Evolutionary conservation across 53 echinoderm and acorn worm genomes (phyloP), one percentile per base, ranked within the genome.

Genomic region (Pentamera pediparva): DNA sequence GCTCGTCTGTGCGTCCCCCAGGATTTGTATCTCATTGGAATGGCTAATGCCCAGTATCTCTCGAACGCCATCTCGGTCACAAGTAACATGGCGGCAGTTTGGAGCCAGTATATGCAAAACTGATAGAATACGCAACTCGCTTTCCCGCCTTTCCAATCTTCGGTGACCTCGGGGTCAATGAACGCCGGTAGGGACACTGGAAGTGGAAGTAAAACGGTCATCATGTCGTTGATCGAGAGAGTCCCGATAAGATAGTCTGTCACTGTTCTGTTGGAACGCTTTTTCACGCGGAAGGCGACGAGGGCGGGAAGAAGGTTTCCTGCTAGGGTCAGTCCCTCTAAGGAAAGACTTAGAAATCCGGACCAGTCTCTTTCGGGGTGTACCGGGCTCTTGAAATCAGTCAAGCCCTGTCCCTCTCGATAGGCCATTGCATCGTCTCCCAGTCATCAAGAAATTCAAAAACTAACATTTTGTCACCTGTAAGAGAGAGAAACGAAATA

Each of bases 21-120:
- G 30, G 73, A 60, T 65, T 90, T 91, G 65, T 95, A 96, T 37
- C 88, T 56, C 37, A 96, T 39, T n/a, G 96, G 96, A 25, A 87
- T 76, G 32, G 77, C 76, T 9, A 96, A 74, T 31, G 91, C 96
- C 10, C 91, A 41, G 49, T 88, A 88, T 17, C 96, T 69, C 43
- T 96, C 96, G 38, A 88, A 76, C 2, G 96, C 83, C 92, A 96
- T 92, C 18, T 88, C 86, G 4, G 88, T 96, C 15, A 92, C 96
- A 4, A 96, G 62, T 35, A 96, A 45, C 88, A 92, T 88, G 72
- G 96, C 91, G 2, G 80, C 79, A 29, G 87, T 91, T 51, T 92
- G 96, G 0, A 96, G 61, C 91, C 91, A 96, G 56, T 83, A 96
- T 28, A 96, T 82, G 32, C 82, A 88, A 58, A 96, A 96, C 38